Conservation (phyloP, 2,113 vertebrate species). For the Cardinalis cardinalis region DNA sequence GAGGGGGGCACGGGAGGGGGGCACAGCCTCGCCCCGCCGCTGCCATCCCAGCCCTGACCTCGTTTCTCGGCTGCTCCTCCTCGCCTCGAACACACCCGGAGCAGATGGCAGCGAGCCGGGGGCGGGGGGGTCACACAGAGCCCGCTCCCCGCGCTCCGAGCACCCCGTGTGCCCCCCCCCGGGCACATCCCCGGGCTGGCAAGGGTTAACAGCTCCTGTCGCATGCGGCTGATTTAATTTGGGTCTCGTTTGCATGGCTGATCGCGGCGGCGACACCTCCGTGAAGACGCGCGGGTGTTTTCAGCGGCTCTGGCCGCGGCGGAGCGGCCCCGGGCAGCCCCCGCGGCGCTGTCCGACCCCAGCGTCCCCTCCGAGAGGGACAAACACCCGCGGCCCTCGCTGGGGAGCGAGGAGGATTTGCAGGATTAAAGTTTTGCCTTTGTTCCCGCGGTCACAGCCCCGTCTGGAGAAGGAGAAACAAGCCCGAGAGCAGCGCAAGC, state of each 20-base stretch:
- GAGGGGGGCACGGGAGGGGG: not conserved
- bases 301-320: not conserved
- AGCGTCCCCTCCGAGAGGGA: accelerated
- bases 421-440: not conserved
- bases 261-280: not conserved
- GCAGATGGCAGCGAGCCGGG: not conserved
- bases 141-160: accelerated
- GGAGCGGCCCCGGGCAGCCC: not conserved
- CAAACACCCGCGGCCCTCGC: accelerated
- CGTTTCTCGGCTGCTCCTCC: not conserved
- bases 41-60: not conserved
- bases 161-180: accelerated
- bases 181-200: accelerated
- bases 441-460: not conserved
- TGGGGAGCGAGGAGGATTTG: not conserved
- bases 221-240: not conserved
- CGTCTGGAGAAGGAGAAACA: not conserved
- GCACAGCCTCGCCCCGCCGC: not conserved
- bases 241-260: not conserved
- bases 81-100: not conserved
- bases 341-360: not conserved
- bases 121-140: not conserved
- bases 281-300: accelerated
- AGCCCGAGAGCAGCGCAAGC: accelerated
- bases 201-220: not conserved